Conservation (phyloP, 2,113 vertebrate species). For the Rhegmatorhina hoffmannsi region DNA sequence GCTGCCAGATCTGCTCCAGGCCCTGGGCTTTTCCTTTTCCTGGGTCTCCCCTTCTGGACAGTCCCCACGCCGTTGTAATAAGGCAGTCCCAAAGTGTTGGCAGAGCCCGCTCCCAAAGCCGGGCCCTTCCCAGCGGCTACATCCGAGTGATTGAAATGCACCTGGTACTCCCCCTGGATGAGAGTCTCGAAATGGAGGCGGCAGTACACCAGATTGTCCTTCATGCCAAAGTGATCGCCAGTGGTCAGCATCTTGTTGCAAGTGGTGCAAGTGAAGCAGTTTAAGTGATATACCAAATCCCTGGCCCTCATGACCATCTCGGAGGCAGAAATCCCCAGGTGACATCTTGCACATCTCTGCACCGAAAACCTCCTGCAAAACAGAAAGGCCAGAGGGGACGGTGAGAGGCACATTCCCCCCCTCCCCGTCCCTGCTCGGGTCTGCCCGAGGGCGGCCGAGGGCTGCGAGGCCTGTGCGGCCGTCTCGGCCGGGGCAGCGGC, state of each 20-base stretch:
- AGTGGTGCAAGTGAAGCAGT: slow-evolving; percentile 97
- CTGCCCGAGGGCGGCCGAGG: neutral
- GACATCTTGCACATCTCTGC: slow-evolving; percentile 96
- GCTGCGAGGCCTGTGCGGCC: neutral
- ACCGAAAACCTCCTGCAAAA: slow-evolving; percentile 96
- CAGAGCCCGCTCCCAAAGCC: slow-evolving; percentile 82
- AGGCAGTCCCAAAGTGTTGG: slow-evolving; percentile 91
- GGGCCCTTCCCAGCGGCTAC: slow-evolving; percentile 88
- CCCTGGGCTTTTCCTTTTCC: slow-evolving; percentile 95
- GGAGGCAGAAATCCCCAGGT: slow-evolving; percentile 98
- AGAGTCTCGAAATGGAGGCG: slow-evolving; percentile 98
- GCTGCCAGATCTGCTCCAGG: slow-evolving; percentile 94
- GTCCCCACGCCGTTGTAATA: slow-evolving; percentile 98
- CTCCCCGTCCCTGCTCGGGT: neutral
- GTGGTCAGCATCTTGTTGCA: slow-evolving; percentile 99
- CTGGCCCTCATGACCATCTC: slow-evolving; percentile 99
- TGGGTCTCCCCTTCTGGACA: slow-evolving; percentile 95
- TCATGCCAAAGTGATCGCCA: slow-evolving; percentile 99
- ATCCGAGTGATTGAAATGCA: slow-evolving; percentile 93
- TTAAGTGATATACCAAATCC: slow-evolving; percentile 98
- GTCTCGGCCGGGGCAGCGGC: neutral
- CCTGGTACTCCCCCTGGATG: slow-evolving; percentile 95
- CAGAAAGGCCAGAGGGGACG: slow-evolving; percentile 54
- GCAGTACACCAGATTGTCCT: slow-evolving; percentile 98
- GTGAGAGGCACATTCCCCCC: slow-evolving; percentile 45